Percentiles rank a stretch among this genome's conserved stretches.
These are phyloP conservation scores for Euwallacea similis DNA, from an alignment of 1,140 invertebrate genomes.

Conservation along the genomic window DNA sequence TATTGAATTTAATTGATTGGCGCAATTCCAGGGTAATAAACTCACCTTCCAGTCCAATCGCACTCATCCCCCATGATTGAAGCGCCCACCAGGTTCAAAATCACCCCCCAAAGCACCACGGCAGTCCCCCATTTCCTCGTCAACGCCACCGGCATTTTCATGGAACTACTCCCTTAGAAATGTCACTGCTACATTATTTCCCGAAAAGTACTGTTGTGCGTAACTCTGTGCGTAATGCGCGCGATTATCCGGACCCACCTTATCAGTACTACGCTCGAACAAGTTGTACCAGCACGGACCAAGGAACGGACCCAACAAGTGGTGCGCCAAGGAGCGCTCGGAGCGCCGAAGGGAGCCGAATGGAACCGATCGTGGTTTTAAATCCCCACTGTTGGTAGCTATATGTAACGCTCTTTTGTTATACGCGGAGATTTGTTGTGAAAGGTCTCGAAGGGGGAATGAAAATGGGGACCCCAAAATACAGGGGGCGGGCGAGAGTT, in stretches of 20 bases:
- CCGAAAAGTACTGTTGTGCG: too few species aligned
- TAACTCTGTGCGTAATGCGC: too few species aligned
- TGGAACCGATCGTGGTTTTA: background rate
- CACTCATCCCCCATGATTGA: constrained; percentile 27
- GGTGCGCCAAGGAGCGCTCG: background rate
- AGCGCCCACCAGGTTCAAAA: background rate
- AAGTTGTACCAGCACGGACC: background rate
- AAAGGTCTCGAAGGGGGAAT: constrained; percentile 11
- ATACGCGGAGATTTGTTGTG: constrained; percentile 12
- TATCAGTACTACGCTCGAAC: background rate
- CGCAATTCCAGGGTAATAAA: background rate
- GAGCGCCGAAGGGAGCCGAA: background rate
- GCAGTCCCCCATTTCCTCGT: background rate
- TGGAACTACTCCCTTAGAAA: too few species aligned
- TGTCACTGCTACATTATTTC: too few species aligned
- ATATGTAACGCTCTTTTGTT: constrained; percentile 26
- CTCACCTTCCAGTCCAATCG: constrained; percentile 28
- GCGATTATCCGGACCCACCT: background rate
- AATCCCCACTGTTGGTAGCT: constrained; percentile 19
- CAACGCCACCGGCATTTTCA: too few species aligned
- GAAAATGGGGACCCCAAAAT: background rate
- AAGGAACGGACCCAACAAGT: background rate
- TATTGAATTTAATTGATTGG: background rate
- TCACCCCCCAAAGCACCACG: background rate
- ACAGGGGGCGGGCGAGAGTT: too few species aligned